These are phyloP conservation scores for Ailuropoda melanoleuca DNA, from an alignment of 2,113 vertebrate species.

Conservation along the genomic window DNA sequence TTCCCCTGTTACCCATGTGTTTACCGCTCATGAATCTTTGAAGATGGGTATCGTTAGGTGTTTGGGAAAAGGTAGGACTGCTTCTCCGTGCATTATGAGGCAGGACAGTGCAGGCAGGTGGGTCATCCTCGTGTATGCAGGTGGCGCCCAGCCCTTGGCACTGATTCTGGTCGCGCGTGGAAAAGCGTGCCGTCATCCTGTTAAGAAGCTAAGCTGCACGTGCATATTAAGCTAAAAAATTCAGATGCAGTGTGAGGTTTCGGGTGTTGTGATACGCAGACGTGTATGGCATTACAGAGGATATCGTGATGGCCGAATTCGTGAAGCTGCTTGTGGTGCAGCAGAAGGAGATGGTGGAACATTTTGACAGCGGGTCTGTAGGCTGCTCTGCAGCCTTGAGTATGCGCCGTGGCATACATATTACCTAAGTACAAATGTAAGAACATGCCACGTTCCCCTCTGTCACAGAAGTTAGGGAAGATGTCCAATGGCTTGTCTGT, in stretches of 20 bases:
- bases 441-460: rapidly evolving
- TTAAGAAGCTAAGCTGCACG: background rate
- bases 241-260: rapidly evolving
- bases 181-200: rapidly evolving
- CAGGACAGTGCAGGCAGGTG: background rate
- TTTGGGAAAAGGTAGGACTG: background rate
- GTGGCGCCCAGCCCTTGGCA: rapidly evolving
- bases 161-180: rapidly evolving
- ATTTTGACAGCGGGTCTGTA: background rate
- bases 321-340: background rate
- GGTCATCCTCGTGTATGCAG: background rate
- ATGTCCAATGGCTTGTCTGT: too few species aligned
- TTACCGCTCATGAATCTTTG: background rate
- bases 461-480: background rate
- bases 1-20: background rate
- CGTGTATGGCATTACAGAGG: too few species aligned
- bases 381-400: background rate
- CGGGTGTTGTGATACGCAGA: background rate
- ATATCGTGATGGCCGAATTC: background rate
- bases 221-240: background rate
- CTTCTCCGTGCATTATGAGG: background rate
- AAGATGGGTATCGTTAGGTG: background rate
- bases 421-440: background rate
- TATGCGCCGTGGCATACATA: background rate
- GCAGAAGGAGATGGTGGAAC: background rate